These are phyloP conservation scores for Pleuronectes platessa DNA, from an alignment of 2,113 vertebrate species.

Conservation along the genomic window DNA sequence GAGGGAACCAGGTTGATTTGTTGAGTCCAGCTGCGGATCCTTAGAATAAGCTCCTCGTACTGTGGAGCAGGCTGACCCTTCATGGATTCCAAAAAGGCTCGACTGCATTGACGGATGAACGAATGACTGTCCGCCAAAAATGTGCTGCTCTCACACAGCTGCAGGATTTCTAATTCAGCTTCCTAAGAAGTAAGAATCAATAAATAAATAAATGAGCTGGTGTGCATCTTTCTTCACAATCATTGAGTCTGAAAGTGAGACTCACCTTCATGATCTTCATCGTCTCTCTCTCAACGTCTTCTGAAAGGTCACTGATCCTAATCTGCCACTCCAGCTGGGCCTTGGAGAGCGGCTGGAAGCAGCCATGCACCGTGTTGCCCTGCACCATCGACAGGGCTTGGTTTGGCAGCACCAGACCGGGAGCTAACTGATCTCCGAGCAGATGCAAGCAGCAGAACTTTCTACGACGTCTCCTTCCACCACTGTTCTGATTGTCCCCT, in stretches of 20 bases:
- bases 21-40: slow-evolving; percentile 73
- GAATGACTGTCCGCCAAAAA: slow-evolving; percentile 78
- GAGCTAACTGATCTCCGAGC: not conserved
- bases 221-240: not conserved
- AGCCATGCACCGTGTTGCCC: slow-evolving; percentile 69
- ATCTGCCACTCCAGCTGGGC: slow-evolving; percentile 80
- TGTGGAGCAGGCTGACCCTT: slow-evolving; percentile 60
- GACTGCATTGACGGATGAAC: slow-evolving; percentile 78
- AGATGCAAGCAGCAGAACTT: slow-evolving; percentile 5
- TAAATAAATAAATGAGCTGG: not conserved
- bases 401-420: slow-evolving; percentile 20
- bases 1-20: slow-evolving; percentile 54
- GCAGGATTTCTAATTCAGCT: slow-evolving; percentile 72
- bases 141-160: slow-evolving; percentile 68
- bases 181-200: slow-evolving; percentile 60
- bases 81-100: slow-evolving; percentile 71
- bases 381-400: slow-evolving; percentile 48
- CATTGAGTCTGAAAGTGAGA: not conserved
- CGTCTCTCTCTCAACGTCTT: slow-evolving; percentile 63
- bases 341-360: slow-evolving; percentile 69
- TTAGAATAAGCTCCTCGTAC: slow-evolving; percentile 73
- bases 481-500: slow-evolving; percentile 25
- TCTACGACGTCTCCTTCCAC: not conserved
- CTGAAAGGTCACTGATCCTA: slow-evolving; percentile 53
- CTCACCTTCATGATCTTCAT: slow-evolving; percentile 74